phyloP scores from a whole-genome alignment of 1,140 invertebrate genomes.

The Zaprionus taronus region DNA sequence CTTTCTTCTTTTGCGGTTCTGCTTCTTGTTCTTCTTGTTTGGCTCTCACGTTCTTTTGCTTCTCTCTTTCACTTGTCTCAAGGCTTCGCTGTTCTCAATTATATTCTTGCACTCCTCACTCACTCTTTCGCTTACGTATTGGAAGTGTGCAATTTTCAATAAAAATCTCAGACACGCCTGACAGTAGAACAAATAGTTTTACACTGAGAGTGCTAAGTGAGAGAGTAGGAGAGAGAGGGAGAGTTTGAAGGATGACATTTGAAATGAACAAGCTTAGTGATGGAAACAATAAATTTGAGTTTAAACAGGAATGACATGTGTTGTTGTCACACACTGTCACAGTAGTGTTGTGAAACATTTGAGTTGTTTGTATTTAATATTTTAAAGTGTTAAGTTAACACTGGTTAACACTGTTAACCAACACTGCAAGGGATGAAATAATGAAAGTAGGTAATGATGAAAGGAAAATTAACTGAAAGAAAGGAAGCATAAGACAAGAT shows the following conservation, averaged over 20 bases:
- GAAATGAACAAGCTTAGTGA: not conserved
- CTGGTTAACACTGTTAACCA: no score
- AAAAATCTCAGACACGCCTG: not conserved
- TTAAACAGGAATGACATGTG: not conserved
- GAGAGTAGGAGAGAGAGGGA: not conserved
- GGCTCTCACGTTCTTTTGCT: not conserved
- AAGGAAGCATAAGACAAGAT: not conserved
- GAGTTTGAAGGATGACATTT: not conserved
- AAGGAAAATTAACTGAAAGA: not conserved
- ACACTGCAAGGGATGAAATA: not conserved
- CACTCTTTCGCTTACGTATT: not conserved
- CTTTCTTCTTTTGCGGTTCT: not conserved
- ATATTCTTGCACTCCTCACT: not conserved
- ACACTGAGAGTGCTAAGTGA: not conserved
- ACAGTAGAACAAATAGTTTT: conserved; percentile 6
- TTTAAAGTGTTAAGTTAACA: no score
- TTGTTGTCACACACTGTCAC: not conserved
- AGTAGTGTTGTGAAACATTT: not conserved
- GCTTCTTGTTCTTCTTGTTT: not conserved
- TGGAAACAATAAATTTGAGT: not conserved
- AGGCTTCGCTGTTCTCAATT: no score
- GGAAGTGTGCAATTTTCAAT: conserved; percentile 11
- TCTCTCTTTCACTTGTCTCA: not conserved
- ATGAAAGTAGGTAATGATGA: not conserved
- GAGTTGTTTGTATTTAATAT: not conserved